phyloP scores from a whole-genome alignment of 2,888 invertebrate genomes.

The Coenonympha glycerion region DNA sequence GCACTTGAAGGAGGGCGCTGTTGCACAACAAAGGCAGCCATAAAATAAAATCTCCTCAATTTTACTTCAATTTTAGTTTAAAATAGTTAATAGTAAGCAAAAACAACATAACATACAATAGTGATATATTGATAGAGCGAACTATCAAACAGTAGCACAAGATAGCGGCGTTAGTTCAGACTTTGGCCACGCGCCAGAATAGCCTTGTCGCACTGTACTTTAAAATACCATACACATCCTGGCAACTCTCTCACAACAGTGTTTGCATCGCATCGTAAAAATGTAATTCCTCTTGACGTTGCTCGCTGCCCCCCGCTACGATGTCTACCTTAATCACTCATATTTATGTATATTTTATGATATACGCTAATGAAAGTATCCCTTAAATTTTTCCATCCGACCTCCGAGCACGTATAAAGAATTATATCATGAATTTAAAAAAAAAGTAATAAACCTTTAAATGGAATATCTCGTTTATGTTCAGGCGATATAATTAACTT shows the following conservation, averaged over 20 bases:
- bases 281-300: slow-evolving; percentile 49
- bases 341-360: slow-evolving; percentile 66
- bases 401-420: slow-evolving; percentile 40
- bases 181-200: no score
- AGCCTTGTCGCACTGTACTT: no score
- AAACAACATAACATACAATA: no score
- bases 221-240: slow-evolving; percentile 18
- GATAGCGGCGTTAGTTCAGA: no score
- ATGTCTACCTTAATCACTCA: slow-evolving; percentile 64
- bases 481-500: slow-evolving; percentile 17
- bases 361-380: slow-evolving; percentile 55
- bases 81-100: no score
- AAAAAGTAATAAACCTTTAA: slow-evolving; percentile 34
- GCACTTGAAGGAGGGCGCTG: no score
- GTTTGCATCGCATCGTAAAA: slow-evolving; percentile 57
- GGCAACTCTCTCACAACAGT: slow-evolving; percentile 45
- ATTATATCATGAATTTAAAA: slow-evolving; percentile 38
- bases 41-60: no score
- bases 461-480: slow-evolving; percentile 30
- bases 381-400: slow-evolving; percentile 45
- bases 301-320: slow-evolving; percentile 50
- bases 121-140: no score
- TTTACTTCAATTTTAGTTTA: no score
- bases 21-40: no score
- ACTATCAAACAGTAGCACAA: no score